Evolutionary conservation across 64 coral and sea anemone genomes (phyloP), one percentile per base, ranked within the genome.

Genomic region (Pachyseris speciosa): DNA sequence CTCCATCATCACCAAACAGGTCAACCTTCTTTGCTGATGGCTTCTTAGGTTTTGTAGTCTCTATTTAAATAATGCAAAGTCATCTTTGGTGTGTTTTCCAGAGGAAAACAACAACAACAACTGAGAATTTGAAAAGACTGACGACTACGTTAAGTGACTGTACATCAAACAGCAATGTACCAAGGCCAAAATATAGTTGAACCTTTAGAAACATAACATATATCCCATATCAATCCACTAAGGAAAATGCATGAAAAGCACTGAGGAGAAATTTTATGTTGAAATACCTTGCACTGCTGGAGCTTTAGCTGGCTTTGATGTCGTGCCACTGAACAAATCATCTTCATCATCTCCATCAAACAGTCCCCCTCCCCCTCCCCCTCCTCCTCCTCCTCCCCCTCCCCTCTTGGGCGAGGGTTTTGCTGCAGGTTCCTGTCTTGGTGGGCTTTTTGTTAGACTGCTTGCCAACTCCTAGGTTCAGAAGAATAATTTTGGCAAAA

Each of bases 341-440:
- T 96, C 94, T 37, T 93, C 90, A 50, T 96, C 94, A 40, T 92
- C 94, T n/a, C 92, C 94, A 86, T 86, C 90, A 86, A 96, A 96
- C 31, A 96, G 51, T 4, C 94, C 94, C 34, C 90, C 88, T 9
- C 88, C 89, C 63, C 67, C 67, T 81, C 16, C 94, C 67, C 77
- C 65, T 75, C 74, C 74, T 1, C 93, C 93, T 65, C 89, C 88
- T 9, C 86, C 83, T 83, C 45, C 90, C 64, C 58, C 71, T 74
- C 32, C 58, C 2, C 43, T 11, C 45, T 87, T 87, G 15, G 91
- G 25, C 79, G 86, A 87, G 49, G 55, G 10, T 25, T 47, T 39
- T 10, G 84, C 10, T 27, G 58, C 27, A 39, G 76, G 41, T 11
- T 80, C 84, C 2, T 60, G 52, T 3, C 0, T 76, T 53, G 44